These are phyloP conservation scores for Sebastes baramenuke DNA, from an alignment of 2,797 vertebrate species.

Conservation along the genomic window DNA sequence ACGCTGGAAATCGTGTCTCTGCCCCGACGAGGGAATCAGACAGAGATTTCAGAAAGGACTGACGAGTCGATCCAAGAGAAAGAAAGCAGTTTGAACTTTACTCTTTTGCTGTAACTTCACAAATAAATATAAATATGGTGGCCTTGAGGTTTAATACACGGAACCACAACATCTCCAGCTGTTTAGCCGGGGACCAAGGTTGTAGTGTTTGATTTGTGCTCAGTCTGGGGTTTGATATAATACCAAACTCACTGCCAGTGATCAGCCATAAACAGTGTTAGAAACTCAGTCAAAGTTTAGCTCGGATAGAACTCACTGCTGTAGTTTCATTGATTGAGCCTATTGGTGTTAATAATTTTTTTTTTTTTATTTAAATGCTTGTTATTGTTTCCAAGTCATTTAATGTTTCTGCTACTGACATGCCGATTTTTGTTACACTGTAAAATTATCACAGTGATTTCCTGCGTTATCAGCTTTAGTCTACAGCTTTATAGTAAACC, in stretches of 20 bases:
- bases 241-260: neutral
- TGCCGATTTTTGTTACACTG: neutral
- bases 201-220: too few species aligned
- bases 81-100: neutral
- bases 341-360: neutral
- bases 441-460: neutral
- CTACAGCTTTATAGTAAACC: neutral
- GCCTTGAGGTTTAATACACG: too few species aligned
- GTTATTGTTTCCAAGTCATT: neutral
- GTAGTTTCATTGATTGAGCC: neutral
- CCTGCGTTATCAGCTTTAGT: neutral
- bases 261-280: neutral
- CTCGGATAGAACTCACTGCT: neutral
- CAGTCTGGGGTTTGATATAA: neutral
- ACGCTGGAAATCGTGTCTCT: conserved; percentile 11
- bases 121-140: neutral
- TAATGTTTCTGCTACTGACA: neutral
- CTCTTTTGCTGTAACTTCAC: neutral
- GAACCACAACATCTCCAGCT: too few species aligned
- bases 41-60: neutral
- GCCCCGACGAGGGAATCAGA: neutral
- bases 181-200: too few species aligned
- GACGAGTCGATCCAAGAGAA: neutral
- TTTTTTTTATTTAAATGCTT: too few species aligned
- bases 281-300: neutral